Base-by-base conservation (phyloP, 2,113 vertebrate species). In the Caloenas nicobarica region DNA sequence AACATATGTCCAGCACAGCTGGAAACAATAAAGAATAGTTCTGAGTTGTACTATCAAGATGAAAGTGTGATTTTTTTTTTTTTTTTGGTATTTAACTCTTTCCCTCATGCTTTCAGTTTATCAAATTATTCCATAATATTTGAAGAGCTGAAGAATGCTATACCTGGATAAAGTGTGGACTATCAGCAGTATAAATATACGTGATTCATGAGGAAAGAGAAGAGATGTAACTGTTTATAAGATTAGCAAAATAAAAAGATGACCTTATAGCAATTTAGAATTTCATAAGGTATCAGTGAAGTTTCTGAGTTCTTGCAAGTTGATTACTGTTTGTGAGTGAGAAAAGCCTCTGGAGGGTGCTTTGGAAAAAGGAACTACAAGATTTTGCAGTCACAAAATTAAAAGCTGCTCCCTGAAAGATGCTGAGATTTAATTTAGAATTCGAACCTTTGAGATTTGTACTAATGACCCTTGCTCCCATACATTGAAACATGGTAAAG, bases 371-470 rank as follows among this genome's bases (percentile, higher is more conserved):
- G 17, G n/a, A 89, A 86, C 89, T 34, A 48, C 13, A 85, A 42
- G 24, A 68, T 33, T 89, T 92, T 79, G 31, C 19, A 53, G 57
- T 42, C 28, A 68, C 13, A 57, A 87, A 80, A 82, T 91, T 91
- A 80, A 89, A 95, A 93, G 18, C 13, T 0, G 0, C 56, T 92
- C 51, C 66, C 25, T 86, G 50, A 76, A 94, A 73, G 36, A 73
- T 42, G 15, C 71, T 61, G 90, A 82, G 26, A 62, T 94, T 85
- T 85, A 79, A 87, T 96, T 71, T 82, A 85, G 65, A 69, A 77
- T 91, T 76, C 50, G 31, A 81, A 60, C 26, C 19, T 87, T 85
- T 82, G 74, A 82, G 88, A n/a, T 68, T 33, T 5, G 33, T 72
- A 31, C 29, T 92, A 57, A 82, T 62, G 81, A 93, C n/a, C 34